Evolutionary conservation across 92 coral and sea anemone genomes (phyloP), one percentile per base, ranked within the genome.

Genomic region (Chrysogorgia sp.): DNA sequence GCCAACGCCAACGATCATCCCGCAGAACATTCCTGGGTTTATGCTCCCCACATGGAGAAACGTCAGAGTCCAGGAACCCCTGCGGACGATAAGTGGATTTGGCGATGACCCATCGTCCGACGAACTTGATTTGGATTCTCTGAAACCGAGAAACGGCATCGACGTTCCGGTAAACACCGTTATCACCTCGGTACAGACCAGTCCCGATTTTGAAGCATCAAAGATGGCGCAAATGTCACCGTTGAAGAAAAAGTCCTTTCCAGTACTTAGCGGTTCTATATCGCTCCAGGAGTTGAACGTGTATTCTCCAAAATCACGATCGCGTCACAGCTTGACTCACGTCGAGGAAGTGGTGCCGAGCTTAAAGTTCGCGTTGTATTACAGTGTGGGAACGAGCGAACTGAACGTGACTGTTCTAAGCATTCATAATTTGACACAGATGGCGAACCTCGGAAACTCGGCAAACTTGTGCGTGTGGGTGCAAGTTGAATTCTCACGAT

Each of bases 321-420:
- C 24, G 24, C 40, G 69, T 26, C 30, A 57, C 4, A 57, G 9
- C 17, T 23, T 23, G 17, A 7, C 4, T 3, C 1, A 23, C 7
- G 17, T 12, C 45, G 76, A 69, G 10, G 76, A 40, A 15, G 9
- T 31, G 45, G 20, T 49, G 33, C 50, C 79, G 24, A 72, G 52
- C 55, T 14, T 72, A 37, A 72, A 94, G 37, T 87, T 92, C 40
- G 92, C 98, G 15, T 84, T 92, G 66, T 94, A 92, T 63, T 94
- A 92, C 72, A 92, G 90, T 41, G 89, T 92, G 7, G 97, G 92
- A 7, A 87, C 92, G 12, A 90, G 92, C 71, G 98, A 94, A 48
- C 55, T 94, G 14, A 96, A 94, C 65, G 83, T 94, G 41, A 94
- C 98, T 0, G 98, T 94, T 0, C 81, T 89, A 19, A 92, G 90